A percentile compares a stretch with the other conserved stretches of the same genome.
Conservation (phyloP, 1,140 invertebrate genomes). For the Tetraneura akinire region DNA sequence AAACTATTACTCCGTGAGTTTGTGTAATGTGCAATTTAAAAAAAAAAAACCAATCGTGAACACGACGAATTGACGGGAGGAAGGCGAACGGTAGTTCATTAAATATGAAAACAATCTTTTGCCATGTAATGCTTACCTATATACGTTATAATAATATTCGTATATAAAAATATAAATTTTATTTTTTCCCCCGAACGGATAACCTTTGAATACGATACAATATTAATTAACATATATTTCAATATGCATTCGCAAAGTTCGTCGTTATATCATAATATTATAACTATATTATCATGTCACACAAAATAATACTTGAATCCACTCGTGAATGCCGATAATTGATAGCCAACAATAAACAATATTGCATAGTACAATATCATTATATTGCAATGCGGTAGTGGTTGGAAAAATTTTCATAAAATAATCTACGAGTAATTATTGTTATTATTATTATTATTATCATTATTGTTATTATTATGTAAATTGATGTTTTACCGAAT, state of each 20-base stretch:
- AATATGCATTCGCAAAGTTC: neutral
- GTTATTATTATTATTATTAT: no score
- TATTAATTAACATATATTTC: neutral
- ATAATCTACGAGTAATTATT: no score
- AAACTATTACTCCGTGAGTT: no score
- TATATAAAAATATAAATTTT: neutral
- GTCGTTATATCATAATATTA: neutral
- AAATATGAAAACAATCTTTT: neutral
- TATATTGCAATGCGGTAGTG: no score
- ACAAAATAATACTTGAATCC: neutral
- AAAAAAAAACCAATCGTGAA: conserved; percentile 35
- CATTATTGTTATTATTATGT: no score
- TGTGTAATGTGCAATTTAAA: conserved; percentile 24
- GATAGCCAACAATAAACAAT: neutral
- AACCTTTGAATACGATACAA: conserved; percentile 4
- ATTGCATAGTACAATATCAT: no score
- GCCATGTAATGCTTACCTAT: neutral
- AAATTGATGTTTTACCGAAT: no score
- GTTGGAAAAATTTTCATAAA: no score
- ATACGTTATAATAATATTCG: neutral
- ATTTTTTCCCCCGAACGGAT: neutral
- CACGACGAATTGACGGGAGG: no score
- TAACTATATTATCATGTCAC: no score
- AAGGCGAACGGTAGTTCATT: conserved; percentile 4
- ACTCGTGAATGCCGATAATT: neutral